Conservation (phyloP, 2,113 vertebrate species). For the Cathartes aura region DNA sequence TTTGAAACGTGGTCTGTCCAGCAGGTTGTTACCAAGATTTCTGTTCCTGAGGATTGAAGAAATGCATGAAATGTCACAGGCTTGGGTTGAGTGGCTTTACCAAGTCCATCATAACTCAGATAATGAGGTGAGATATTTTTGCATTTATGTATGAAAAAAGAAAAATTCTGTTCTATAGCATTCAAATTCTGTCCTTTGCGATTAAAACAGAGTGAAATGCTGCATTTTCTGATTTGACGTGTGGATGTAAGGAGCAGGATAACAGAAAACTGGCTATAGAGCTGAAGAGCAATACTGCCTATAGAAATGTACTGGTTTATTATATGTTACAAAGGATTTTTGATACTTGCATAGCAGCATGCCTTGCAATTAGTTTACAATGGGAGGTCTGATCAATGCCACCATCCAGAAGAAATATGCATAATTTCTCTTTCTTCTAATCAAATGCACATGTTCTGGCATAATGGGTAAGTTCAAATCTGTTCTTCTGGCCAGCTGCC, state of each 20-base stretch:
- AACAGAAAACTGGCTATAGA: not conserved
- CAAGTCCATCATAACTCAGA: not conserved
- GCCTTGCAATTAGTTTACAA: conserved; percentile 50
- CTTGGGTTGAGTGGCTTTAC: not conserved
- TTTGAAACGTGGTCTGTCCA: not conserved
- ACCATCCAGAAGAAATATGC: conserved; percentile 48
- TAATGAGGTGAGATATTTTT: not conserved
- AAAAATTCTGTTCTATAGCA: not conserved
- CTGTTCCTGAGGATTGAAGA: not conserved
- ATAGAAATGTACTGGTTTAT: not conserved
- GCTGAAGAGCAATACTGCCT: not conserved
- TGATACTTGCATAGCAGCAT: conserved; percentile 20
- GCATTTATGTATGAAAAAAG: not conserved
- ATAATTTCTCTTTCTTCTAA: conserved; percentile 67
- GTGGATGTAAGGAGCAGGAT: not conserved
- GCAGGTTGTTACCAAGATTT: not conserved
- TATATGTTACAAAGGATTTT: not conserved
- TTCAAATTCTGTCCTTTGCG: not conserved
- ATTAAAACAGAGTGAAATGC: not conserved
- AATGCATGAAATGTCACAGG: not conserved
- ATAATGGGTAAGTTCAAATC: conserved; percentile 64
- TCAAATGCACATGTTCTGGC: conserved; percentile 70
- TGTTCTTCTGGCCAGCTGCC: conserved; percentile 68
- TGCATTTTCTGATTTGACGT: not conserved
- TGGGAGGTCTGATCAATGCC: conserved; percentile 47